Evolutionary conservation across 1,140 invertebrate species (phyloP), one percentile per base, ranked within the genome.

Genomic region (Caerostris extrusa): DNA sequence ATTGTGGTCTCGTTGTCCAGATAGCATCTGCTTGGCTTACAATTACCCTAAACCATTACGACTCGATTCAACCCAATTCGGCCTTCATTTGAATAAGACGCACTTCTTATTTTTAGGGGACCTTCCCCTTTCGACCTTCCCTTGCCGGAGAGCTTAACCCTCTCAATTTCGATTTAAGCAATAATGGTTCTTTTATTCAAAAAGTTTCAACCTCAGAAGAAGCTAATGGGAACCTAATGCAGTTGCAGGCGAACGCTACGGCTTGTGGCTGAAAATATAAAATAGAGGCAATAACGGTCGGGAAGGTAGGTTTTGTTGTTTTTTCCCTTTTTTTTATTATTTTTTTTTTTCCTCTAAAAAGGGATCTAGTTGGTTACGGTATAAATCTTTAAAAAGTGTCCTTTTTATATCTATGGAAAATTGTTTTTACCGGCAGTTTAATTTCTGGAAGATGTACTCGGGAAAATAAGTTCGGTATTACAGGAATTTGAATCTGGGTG

Each of bases 181-280:
- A 93, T 93, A 93, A 93, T 93, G 92, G 92, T 93, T 93, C 92
- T 93, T 93, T 93, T 93, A 93, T 93, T 93, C 92, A 93, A 93
- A 89, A 89, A 87, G 61, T 82, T 64, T 77, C 61, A 14, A n/a
- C 71, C 71, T 57, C n/a, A 85, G 34, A 60, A 6, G 77, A 61
- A 57, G 17, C 86, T 93, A 93, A 93, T 93, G 92, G 92, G 53
- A 57, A 58, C 57, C 92, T 93, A 93, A 93, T 93, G 92, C 69
- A 60, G 92, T 56, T 56, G 19, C 56, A 60, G 83, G 19, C 17
- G 60, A 50, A 34, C 71, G 34, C 34, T 34, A 34, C 34, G 85
- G 85, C 58, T 87, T 87, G 12, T 87, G 85, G 34, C 81, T 7
- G 17, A 53, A 93, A 57, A 81, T 88, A 88, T 77, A 93, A 88